Percentiles rank a stretch among this genome's conserved stretches.
phyloP scores from a whole-genome alignment of 2,113 vertebrate species.

The Pongo pygmaeus region DNA sequence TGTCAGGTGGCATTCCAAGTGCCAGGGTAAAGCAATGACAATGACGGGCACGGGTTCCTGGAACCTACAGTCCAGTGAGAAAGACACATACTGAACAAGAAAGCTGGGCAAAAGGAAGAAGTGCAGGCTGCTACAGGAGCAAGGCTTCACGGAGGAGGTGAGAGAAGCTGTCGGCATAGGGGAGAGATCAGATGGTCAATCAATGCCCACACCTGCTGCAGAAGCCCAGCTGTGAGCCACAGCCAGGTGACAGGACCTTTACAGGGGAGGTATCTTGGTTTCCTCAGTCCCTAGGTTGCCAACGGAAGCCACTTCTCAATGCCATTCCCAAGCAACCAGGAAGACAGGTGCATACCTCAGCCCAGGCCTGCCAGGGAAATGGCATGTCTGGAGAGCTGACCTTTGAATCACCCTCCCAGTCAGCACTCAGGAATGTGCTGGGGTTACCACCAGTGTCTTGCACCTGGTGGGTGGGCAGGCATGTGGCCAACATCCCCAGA shows the following conservation, averaged over 20 bases:
- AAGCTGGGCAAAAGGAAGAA: background rate
- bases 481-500: background rate
- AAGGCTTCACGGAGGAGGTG: background rate
- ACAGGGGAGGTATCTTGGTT: background rate
- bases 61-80: background rate
- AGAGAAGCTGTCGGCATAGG: fast-evolving
- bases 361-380: background rate
- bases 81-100: background rate
- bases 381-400: slow-evolving; percentile 15
- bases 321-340: background rate
- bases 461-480: slow-evolving; percentile 44
- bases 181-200: background rate
- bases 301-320: background rate
- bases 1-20: background rate
- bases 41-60: background rate
- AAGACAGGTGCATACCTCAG: background rate
- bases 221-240: background rate
- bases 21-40: background rate
- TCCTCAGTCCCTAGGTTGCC: background rate
- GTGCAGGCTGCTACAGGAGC: background rate
- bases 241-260: background rate
- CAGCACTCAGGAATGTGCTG: slow-evolving; percentile 49
- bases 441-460: slow-evolving; percentile 43
- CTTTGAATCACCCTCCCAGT: slow-evolving; percentile 27
- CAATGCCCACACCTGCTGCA: background rate